These are phyloP conservation scores for Pollimyrus isidori DNA, from an alignment of 2,113 vertebrate genomes.

Conservation along the genomic window DNA sequence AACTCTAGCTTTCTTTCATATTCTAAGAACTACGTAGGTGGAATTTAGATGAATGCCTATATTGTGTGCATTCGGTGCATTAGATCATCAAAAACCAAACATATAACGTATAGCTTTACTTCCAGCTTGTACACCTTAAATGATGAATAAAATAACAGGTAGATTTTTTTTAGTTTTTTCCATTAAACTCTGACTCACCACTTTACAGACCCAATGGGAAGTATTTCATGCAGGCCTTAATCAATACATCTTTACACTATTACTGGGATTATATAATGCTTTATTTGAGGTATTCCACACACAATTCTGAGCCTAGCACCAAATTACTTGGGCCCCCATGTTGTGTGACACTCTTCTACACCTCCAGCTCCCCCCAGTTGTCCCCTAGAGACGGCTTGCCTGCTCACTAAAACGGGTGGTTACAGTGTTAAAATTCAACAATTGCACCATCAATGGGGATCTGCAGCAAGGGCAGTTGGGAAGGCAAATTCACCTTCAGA, in stretches of 20 bases:
- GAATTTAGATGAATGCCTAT: background rate
- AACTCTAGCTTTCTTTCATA: background rate
- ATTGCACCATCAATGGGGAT: background rate
- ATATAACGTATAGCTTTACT: background rate
- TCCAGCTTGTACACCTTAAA: background rate
- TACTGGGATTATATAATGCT: background rate
- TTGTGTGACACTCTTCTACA: too few relatives aligned
- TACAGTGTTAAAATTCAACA: background rate
- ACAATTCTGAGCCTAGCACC: background rate
- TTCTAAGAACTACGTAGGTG: background rate
- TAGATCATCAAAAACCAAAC: background rate
- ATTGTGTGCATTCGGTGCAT: background rate
- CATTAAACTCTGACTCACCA: background rate
- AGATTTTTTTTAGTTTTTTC: background rate
- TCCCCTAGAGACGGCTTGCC: background rate
- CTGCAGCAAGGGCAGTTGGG: background rate
- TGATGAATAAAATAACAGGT: background rate
- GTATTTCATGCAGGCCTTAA: background rate
- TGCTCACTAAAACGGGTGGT: background rate
- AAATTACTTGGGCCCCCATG: too few relatives aligned
- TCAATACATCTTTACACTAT: background rate
- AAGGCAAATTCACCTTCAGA: background rate
- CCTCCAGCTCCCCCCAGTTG: background rate
- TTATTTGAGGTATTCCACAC: background rate
- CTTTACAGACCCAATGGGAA: background rate